Conservation (phyloP, 2,888 invertebrate genomes). For the Temnothorax unifasciatus region DNA sequence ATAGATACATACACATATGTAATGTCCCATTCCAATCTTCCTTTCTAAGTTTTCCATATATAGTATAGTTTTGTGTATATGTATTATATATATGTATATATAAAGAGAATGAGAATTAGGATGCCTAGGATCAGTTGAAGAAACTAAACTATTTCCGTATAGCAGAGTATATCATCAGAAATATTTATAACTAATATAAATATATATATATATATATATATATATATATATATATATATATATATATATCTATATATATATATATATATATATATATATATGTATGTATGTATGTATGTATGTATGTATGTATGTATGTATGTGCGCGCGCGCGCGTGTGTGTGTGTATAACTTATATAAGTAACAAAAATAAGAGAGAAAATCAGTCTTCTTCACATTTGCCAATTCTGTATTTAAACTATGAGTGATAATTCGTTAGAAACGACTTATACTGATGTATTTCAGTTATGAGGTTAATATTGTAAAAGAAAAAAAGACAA, state of each 20-base stretch:
- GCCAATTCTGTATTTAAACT: constrained; percentile 66
- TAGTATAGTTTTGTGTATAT: no score
- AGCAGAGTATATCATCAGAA: constrained; percentile 56
- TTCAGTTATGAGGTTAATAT: constrained; percentile 32
- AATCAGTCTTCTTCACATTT: constrained; percentile 80
- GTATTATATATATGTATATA: no score
- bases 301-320: neutral
- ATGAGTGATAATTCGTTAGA: constrained; percentile 58
- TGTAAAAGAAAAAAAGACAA: neutral
- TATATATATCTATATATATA: no score
- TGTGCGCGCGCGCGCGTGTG: no score
- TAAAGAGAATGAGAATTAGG: neutral
- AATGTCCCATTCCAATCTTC: neutral
- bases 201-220: no score
- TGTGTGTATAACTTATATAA: constrained; percentile 62
- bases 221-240: no score
- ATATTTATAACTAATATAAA: constrained; percentile 51
- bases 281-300: neutral
- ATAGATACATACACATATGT: neutral
- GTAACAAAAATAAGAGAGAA: constrained; percentile 71
- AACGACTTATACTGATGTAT: constrained; percentile 54
- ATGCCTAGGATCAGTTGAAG: neutral
- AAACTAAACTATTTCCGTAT: constrained; percentile 47
- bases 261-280: no score
- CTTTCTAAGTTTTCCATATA: neutral